A percentile compares a stretch with the other conserved stretches of the same genome.
Evolutionary conservation across 2,797 vertebrate species (phyloP).

Genomic region (Coregonus sp.): DNA sequence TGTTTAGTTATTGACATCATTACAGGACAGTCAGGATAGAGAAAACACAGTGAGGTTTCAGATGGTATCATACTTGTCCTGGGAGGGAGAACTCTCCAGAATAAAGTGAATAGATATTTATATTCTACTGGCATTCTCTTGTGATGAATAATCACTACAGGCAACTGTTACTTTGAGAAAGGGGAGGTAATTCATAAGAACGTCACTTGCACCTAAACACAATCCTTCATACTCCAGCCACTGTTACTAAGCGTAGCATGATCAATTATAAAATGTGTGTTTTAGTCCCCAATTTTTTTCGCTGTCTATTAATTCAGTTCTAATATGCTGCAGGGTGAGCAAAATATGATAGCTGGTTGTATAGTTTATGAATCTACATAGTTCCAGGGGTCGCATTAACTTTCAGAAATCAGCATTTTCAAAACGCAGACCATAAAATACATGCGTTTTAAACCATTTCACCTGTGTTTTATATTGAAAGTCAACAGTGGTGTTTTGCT

Average conservation of each 20-base stretch:
- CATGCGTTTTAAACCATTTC: too few relatives aligned
- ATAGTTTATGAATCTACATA: too few relatives aligned
- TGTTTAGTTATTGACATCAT: conserved; percentile 67
- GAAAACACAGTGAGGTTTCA: conserved; percentile 30
- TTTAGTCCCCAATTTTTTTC: background rate
- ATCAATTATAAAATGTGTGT: background rate
- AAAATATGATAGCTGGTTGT: too few relatives aligned
- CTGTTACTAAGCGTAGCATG: background rate
- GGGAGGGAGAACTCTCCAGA: conserved; percentile 6
- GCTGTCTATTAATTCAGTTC: too few relatives aligned
- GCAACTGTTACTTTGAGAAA: conserved; percentile 29
- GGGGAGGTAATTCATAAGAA: conserved; percentile 28
- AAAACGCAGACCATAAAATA: too few relatives aligned
- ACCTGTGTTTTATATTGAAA: too few relatives aligned
- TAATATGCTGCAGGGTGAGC: too few relatives aligned
- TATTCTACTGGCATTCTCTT: conserved; percentile 59
- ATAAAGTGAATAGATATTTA: conserved; percentile 23
- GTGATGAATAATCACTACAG: conserved; percentile 58
- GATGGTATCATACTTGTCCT: conserved; percentile 39
- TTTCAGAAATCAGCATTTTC: too few relatives aligned
- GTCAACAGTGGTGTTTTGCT: too few relatives aligned
- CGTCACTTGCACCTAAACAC: conserved; percentile 17
- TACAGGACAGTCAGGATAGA: conserved; percentile 58
- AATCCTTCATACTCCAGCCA: background rate
- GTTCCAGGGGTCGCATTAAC: too few relatives aligned